Evolutionary conservation across 2,797 vertebrate species (phyloP), one percentile per base, ranked within the genome.

Genomic region (Chiroxiphia lanceolata): DNA sequence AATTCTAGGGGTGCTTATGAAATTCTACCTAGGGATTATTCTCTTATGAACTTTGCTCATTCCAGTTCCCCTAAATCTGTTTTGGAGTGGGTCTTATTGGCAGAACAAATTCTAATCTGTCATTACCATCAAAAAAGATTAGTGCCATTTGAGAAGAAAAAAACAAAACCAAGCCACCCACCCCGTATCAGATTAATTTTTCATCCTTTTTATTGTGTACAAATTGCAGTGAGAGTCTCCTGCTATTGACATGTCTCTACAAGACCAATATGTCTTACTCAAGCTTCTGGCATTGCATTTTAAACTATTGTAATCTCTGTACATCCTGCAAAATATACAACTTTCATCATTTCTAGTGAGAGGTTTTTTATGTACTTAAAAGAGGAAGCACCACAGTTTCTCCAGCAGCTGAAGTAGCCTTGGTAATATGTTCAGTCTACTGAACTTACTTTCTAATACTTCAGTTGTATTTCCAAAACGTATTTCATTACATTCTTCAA

Each of bases 21-120:
- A 75, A 88, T 79, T 84, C n/a, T 48, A 51, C 9, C 13, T 53
- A 84, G 34, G 51, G 70, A 90, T 96, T 91, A 87, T 82, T 88
- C 26, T 65, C n/a, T 45, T 89, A 48, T 0, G 6, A 90, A 67
- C 9, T 86, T 79, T 5, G 11, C 15, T 90, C 42, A 34, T 82
- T 88, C 53, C 64, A 53, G 48, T 93, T 96, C 27, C 23, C 21
- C 27, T 76, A 75, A 93, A 69, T 77, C 67, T 93, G 53, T 87
- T 93, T 90, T 94, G 83, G 53, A 94, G 47, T 65, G 38, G 42
- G 70, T 88, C 63, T 68, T 90, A 59, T 17, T 82, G 76, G 60
- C 68, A 83, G 91, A 94, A 92, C 68, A 83, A 95, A 94, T 90
- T 60, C 72, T 64, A 74, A 14, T 61, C 70, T 94, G 84, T 87